phyloP scores from a whole-genome alignment of 2,797 vertebrate species.

The Chromobotia macracanthus region DNA sequence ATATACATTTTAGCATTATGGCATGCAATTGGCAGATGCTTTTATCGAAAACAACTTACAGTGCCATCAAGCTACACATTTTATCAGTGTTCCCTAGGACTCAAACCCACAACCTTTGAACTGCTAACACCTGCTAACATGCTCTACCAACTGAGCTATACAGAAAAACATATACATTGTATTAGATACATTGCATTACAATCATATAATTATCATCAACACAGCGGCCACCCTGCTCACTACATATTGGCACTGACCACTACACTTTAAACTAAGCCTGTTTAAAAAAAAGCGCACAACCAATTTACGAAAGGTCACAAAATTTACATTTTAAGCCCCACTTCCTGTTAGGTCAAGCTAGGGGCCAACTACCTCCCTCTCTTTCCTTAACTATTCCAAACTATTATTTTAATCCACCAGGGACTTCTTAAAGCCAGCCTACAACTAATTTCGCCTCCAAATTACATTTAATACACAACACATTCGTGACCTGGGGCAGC shows the following conservation, averaged over 20 bases:
- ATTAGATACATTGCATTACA: too few species aligned
- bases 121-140: too few species aligned
- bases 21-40: too few species aligned
- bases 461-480: slow-evolving; percentile 72
- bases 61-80: too few species aligned
- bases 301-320: background rate
- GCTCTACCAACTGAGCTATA: too few species aligned
- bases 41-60: too few species aligned
- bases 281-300: background rate
- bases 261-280: slow-evolving; percentile 50
- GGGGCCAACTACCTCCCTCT: slow-evolving; percentile 28
- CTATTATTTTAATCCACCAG: slow-evolving; percentile 73
- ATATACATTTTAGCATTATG: too few species aligned
- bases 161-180: too few species aligned
- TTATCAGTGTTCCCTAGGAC: too few species aligned
- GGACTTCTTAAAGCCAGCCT: slow-evolving; percentile 64
- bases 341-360: slow-evolving; percentile 50
- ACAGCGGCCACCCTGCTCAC: too few species aligned
- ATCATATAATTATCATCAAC: too few species aligned
- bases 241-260: slow-evolving; percentile 42
- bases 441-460: slow-evolving; percentile 68
- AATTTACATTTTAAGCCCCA: background rate
- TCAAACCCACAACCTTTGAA: too few species aligned
- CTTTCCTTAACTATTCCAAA: slow-evolving; percentile 28
- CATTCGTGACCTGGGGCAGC: slow-evolving; percentile 66